Evolutionary conservation across 2,113 vertebrate genomes (phyloP), one percentile per base, ranked within the genome.

Genomic region (Rostratula benghalensis): DNA sequence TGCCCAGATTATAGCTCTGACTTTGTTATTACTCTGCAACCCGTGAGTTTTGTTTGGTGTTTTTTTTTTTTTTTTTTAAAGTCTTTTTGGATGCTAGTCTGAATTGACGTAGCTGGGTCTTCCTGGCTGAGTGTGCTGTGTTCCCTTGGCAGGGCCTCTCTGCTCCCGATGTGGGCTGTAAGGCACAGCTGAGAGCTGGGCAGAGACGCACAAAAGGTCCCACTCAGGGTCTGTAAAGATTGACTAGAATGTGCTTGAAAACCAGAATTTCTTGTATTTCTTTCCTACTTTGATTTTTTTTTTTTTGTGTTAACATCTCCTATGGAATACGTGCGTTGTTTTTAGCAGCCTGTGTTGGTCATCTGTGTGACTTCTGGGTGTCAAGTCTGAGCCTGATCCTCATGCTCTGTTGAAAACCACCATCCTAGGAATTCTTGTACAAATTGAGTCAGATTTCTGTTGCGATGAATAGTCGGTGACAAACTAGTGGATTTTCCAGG

Each of bases 401-500:
- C 53, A 9, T 6, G 56, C 61, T 57, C 87, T 74, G 54, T 37
- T 86, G 64, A 70, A 95, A 96, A 75, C 27, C 4, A 0, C 73
- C 16, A 22, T 92, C 89, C 93, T 68, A 92, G 92, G 96, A 94
- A 89, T 97, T 96, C 92, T 73, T 96, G 67, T 53, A 13, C 69
- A 63, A 19, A 10, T 67, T 97, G 97, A 98, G 90, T 97, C 79
- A 96, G 65, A 56, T 84, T 87, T 94, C 14, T 88, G 92, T 94
- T 95, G 91, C 53, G 23, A 31, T 92, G 96, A 96, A 89, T 87
- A 33, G 91, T 82, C 61, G 5, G 54, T 95, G 95, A 94, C 89
- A 86, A 95, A 84, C 83, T 8, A 2, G 83, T 93, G 94, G 95
- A 93, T 96, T 96, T 98, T 97, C 97, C 97, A 98, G 97, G 97